Evolutionary conservation across 2,113 vertebrate genomes (phyloP).

Genomic region (Penelope pileata): DNA sequence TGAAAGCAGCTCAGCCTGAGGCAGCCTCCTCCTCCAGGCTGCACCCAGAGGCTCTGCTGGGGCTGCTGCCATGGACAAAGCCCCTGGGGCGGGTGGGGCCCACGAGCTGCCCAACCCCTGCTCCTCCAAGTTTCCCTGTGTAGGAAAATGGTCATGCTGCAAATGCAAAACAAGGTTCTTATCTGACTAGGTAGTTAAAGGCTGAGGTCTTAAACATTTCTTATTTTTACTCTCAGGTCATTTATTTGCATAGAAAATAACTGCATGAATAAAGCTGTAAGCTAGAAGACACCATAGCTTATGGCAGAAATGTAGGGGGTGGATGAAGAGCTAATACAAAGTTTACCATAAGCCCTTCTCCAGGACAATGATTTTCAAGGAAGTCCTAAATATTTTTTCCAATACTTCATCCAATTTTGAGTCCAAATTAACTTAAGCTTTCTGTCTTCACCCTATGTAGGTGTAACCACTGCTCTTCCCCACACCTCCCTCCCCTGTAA

Average conservation of each 20-base stretch:
- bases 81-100: not conserved
- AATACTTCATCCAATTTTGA: not conserved
- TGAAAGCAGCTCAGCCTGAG: not conserved
- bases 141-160: accelerated
- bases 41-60: accelerated
- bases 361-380: not conserved
- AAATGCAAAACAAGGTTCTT: not conserved
- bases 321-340: too few relatives aligned
- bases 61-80: accelerated
- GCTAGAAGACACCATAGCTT: accelerated
- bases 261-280: accelerated
- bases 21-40: not conserved
- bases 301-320: accelerated
- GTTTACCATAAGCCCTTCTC: not conserved
- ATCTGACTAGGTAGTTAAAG: not conserved
- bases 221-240: not conserved
- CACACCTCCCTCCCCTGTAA: too few relatives aligned
- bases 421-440: not conserved
- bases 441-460: not conserved
- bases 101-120: not conserved
- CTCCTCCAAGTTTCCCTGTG: accelerated
- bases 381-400: not conserved
- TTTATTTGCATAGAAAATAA: not conserved
- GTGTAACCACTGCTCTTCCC: too few relatives aligned
- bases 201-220: accelerated